These are phyloP conservation scores for Mnemiopsis leidyi DNA, from an alignment of 37 sponge, comb jelly and placozoan species.

Conservation along the genomic window DNA sequence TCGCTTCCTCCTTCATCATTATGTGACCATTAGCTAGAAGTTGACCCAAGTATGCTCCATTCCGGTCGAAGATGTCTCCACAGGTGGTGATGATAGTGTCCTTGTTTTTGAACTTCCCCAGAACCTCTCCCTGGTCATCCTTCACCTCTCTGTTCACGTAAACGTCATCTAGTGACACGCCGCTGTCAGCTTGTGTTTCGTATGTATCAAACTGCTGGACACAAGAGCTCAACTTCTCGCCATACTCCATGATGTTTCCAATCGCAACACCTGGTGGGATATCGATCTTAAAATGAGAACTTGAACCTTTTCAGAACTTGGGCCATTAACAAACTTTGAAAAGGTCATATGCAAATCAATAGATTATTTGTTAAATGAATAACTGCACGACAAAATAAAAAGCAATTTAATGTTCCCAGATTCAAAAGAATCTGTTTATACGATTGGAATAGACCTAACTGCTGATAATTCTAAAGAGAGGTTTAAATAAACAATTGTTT, in stretches of 20 bases:
- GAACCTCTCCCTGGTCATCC: constrained; percentile 11
- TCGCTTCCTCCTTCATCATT: constrained; percentile 47
- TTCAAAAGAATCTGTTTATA: no score
- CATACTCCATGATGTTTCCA: constrained; percentile 37
- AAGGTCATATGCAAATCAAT: no score
- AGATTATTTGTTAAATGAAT: no score
- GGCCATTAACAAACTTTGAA: no score
- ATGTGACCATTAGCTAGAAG: constrained; percentile 56
- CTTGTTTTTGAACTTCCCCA: constrained; percentile 59
- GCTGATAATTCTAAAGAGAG: no score
- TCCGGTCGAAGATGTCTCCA: constrained; percentile 53
- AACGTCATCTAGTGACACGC: constrained; percentile 20
- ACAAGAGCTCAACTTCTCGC: not conserved
- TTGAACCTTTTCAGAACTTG: no score
- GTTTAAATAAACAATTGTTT: no score
- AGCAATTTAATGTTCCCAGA: no score
- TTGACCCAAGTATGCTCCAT: constrained; percentile 20
- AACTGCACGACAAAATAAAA: no score
- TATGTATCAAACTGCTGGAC: not conserved
- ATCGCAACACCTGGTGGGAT: not conserved
- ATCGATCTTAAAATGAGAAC: no score
- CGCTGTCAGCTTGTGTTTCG: constrained; percentile 30
- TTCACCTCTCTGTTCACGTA: constrained; percentile 55
- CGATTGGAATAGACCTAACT: no score
- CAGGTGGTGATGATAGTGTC: constrained; percentile 55